These are phyloP conservation scores for Drosophila navojoa DNA, from an alignment of 1,140 invertebrate species.

Conservation along the genomic window DNA sequence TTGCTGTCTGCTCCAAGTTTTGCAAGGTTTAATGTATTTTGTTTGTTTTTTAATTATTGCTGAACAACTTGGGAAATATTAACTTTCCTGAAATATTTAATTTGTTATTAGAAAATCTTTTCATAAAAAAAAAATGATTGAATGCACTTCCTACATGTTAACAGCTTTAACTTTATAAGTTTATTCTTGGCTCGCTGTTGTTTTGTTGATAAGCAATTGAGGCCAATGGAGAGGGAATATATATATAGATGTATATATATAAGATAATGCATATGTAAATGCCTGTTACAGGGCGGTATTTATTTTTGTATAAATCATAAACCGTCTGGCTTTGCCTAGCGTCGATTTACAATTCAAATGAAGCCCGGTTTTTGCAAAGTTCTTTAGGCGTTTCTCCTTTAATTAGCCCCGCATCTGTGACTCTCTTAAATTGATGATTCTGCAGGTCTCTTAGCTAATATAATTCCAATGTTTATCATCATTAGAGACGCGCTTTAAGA, in stretches of 20 bases:
- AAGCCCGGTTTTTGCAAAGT: no score
- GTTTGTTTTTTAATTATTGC: not conserved
- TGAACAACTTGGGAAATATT: not conserved
- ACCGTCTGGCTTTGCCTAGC: not conserved
- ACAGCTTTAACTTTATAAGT: not conserved
- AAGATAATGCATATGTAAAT: not conserved
- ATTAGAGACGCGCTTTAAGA: no score
- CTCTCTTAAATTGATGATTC: no score
- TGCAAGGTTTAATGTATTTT: conserved; percentile 2
- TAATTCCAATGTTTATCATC: no score
- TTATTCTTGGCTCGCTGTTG: not conserved
- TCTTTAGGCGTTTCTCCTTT: no score
- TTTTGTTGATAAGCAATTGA: conserved; percentile 11
- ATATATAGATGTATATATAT: not conserved
- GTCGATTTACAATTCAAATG: not conserved
- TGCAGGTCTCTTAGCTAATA: no score
- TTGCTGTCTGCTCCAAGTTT: not conserved
- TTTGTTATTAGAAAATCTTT: not conserved
- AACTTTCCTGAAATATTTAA: not conserved
- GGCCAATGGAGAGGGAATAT: not conserved
- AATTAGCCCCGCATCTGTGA: no score
- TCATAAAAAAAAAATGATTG: not conserved
- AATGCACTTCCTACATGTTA: not conserved
- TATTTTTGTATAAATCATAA: not conserved
- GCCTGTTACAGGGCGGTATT: not conserved